phyloP scores from a whole-genome alignment of 1,140 invertebrate species.

The Periplaneta americana region DNA sequence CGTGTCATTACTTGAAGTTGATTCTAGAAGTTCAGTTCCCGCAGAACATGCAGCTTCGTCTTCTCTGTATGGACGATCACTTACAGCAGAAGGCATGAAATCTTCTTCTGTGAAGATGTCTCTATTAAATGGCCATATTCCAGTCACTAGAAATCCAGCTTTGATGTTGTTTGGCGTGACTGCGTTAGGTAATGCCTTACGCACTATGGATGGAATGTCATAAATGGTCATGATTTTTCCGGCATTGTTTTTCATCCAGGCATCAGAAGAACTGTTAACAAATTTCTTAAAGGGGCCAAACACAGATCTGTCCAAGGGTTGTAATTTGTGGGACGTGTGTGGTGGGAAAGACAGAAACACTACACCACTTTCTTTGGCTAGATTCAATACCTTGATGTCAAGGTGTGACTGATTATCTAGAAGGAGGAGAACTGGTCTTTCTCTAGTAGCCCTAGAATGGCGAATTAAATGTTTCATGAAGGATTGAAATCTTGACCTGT shows the following conservation, averaged over 20 bases:
- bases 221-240: constrained; percentile 32
- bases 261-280: constrained; percentile 26
- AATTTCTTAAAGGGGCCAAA: constrained; percentile 36
- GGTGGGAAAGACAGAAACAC: constrained; percentile 26
- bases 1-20: no score
- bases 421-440: neutral
- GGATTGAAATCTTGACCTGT: constrained; percentile 21
- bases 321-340: constrained; percentile 31
- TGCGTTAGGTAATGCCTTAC: constrained; percentile 26
- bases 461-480: constrained; percentile 24
- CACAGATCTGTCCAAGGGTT: constrained; percentile 35
- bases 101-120: constrained; percentile 29
- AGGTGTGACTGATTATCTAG: constrained; percentile 14
- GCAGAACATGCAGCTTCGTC: neutral
- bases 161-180: constrained; percentile 32
- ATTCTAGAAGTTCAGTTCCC: neutral
- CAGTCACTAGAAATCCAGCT: constrained; percentile 23
- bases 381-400: neutral
- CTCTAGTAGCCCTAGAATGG: constrained; percentile 14
- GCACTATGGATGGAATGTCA: constrained; percentile 29
- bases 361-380: constrained; percentile 24
- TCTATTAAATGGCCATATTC: constrained; percentile 34
- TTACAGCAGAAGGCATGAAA: neutral
- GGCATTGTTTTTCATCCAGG: constrained; percentile 21
- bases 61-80: neutral